These are phyloP conservation scores for Caenorhabditis doughertyi DNA, from an alignment of 2,888 invertebrate genomes.

Conservation along the genomic window DNA sequence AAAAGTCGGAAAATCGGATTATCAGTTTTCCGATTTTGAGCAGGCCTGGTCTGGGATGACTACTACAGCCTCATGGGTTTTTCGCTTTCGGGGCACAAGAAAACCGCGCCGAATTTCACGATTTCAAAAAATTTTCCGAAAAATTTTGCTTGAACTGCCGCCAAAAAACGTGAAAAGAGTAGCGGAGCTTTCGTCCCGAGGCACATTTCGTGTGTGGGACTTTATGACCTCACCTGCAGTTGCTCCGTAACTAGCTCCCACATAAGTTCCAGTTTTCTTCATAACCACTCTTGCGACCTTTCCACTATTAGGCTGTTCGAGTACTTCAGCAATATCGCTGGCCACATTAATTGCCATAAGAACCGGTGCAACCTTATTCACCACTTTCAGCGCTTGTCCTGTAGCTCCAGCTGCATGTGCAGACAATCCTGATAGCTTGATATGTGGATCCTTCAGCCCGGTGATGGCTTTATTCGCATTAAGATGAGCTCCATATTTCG, in stretches of 20 bases:
- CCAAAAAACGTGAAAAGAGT: no score
- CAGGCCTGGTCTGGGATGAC: no score
- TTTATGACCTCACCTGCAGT: no score
- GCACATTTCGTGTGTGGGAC: no score
- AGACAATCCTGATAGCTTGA: background rate
- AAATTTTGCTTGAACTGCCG: background rate
- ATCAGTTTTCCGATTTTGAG: background rate
- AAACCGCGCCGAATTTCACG: no score
- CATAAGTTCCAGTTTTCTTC: background rate
- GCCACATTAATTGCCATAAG: background rate
- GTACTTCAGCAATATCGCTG: background rate
- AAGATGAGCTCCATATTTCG: conserved; percentile 18
- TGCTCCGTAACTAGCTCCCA: conserved; percentile 16
- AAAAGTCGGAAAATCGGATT: no score
- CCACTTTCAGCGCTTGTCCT: background rate
- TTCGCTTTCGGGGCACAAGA: no score
- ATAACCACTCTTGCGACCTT: conserved; percentile 11
- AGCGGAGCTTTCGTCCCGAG: no score
- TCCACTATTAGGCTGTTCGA: background rate
- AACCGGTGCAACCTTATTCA: conserved; percentile 3
- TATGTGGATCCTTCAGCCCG: conserved; percentile 36
- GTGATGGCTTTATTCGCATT: conserved; percentile 32
- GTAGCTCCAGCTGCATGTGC: conserved; percentile 6
- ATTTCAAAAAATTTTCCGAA: no score
- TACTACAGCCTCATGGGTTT: no score